Conservation (phyloP, 2,113 vertebrate genomes). For the Pelusios castaneus region DNA sequence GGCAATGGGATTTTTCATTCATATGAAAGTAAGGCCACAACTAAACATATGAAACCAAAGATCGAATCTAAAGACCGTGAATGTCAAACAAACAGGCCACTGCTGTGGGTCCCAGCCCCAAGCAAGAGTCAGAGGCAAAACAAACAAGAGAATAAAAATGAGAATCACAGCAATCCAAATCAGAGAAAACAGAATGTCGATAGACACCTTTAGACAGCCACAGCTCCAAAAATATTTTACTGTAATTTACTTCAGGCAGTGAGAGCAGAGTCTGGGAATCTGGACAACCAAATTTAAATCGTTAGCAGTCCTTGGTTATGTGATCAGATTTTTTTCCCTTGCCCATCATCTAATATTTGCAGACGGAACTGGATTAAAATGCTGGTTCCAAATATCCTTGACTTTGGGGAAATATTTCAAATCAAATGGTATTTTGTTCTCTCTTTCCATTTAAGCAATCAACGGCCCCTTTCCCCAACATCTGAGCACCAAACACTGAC, state of each 20-base stretch:
- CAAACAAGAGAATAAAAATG: neutral
- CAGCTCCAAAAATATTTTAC: neutral
- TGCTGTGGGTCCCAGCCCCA: neutral
- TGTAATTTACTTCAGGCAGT: neutral
- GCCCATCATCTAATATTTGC: neutral
- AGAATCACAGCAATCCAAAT: neutral
- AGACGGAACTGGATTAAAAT: neutral
- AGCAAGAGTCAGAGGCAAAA: neutral
- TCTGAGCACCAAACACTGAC: too few relatives aligned
- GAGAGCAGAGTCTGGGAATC: neutral
- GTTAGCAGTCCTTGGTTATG: neutral
- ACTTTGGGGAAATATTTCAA: neutral
- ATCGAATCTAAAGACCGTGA: neutral
- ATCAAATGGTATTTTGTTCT: neutral
- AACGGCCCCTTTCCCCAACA: too few relatives aligned
- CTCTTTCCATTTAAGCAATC: too few relatives aligned
- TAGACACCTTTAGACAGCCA: neutral
- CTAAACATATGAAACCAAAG: neutral
- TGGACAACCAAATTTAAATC: neutral
- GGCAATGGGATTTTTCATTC: neutral
- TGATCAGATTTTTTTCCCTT: neutral
- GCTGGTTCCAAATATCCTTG: neutral
- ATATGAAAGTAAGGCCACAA: neutral
- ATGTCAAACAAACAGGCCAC: neutral
- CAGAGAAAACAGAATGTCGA: neutral